These are phyloP conservation scores for Pogonomyrmex californicus DNA, from an alignment of 1,140 invertebrate species.

Conservation along the genomic window DNA sequence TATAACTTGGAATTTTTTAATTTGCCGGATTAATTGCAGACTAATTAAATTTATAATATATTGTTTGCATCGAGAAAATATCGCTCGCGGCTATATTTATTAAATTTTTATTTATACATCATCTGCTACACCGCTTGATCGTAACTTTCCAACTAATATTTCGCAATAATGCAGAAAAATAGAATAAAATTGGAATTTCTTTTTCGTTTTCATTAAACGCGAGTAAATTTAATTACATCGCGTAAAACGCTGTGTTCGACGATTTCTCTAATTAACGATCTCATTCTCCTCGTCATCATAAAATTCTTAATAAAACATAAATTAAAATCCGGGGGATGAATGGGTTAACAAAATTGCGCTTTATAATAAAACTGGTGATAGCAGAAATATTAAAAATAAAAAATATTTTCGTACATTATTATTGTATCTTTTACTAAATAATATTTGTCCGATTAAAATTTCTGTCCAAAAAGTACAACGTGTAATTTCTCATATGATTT, in stretches of 20 bases:
- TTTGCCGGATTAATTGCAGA: conserved; percentile 25
- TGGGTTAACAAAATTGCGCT: not conserved
- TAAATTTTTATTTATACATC: conserved; percentile 33
- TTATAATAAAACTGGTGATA: not conserved
- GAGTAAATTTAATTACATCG: conserved; percentile 40
- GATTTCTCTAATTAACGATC: conserved; percentile 29
- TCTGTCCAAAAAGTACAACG: not conserved
- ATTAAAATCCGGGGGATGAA: conserved; percentile 16
- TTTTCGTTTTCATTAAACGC: not conserved
- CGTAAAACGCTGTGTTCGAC: conserved; percentile 19
- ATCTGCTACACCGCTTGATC: not conserved
- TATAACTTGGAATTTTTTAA: not conserved
- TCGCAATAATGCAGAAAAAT: conserved; percentile 8
- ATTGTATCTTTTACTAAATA: not conserved
- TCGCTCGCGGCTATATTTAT: not conserved
- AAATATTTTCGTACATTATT: not conserved
- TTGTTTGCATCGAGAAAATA: not conserved
- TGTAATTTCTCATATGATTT: not conserved
- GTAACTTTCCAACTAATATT: conserved; percentile 1
- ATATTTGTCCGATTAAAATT: not conserved
- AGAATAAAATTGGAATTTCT: conserved; percentile 13
- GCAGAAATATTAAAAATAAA: not conserved
- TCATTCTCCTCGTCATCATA: conserved; percentile 17
- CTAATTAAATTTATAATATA: conserved; percentile 11
- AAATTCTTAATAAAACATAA: conserved; percentile 23